Evolutionary conservation across 1,140 invertebrate genomes (phyloP), one percentile per base, ranked within the genome.

Genomic region (Drosophila biarmipes): DNA sequence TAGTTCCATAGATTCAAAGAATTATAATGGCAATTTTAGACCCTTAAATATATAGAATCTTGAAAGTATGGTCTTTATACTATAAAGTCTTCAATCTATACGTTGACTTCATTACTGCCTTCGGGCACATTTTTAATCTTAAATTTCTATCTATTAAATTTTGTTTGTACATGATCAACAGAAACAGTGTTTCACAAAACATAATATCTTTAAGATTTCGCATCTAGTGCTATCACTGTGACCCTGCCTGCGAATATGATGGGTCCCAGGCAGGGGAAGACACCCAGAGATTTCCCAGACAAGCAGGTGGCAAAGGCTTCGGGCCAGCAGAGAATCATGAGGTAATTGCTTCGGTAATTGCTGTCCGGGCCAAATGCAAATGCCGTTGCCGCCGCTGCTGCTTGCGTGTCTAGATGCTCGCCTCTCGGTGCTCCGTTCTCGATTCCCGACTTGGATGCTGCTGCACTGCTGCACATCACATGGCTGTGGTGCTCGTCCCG

Each of bases 271-370:
- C 15, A 21, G 35, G 21, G 29, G 46, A 49, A 31, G 38, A 69
- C 46, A 67, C 48, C 62, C 31, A 67, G 72, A 80, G 80, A 80
- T 80, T 78, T 81, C 64, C 80, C 80, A 85, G 81, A 87, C 82
- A 82, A 86, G 82, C 82, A 86, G 82, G 82, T 86, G 82, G 82
- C 82, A 87, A 86, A 73, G 73, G 68, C 68, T 74, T 72, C 59
- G 42, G 68, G 82, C 76, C 64, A 62, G 40, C 58, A 58, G 61
- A 58, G 45, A 85, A 80, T 73, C 67, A 85, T 85, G 73, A 77
- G 80, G 62, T n/a, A n/a, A n/a, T n/a, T 73, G 76, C 80, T 57
- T 54, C 82, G 55, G 82, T 86, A 86, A 86, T 86, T 86, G 82
- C 82, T 75, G 78, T 56, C 54, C 54, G 40, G 75, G 57, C 52